A percentile compares a stretch with the other conserved stretches of the same genome.
These are phyloP conservation scores for Craniophora ligustri DNA, from an alignment of 2,888 invertebrate species.

Conservation along the genomic window DNA sequence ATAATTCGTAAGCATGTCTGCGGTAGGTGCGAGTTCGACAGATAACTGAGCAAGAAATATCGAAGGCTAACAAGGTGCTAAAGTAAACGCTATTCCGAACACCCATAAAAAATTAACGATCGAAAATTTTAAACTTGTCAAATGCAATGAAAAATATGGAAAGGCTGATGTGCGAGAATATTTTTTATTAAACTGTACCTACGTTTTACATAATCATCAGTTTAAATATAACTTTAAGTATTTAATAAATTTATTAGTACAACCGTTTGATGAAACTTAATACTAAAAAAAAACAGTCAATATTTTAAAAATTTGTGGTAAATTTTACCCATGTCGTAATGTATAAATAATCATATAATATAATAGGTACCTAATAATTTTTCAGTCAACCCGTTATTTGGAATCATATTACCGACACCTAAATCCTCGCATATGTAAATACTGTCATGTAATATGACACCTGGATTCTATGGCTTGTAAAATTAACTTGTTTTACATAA, in stretches of 20 bases:
- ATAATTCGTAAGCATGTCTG: slow-evolving; percentile 62
- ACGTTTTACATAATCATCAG: slow-evolving; percentile 8
- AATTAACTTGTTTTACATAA: slow-evolving; percentile 16
- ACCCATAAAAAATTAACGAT: slow-evolving; percentile 75
- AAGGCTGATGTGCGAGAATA: slow-evolving; percentile 42
- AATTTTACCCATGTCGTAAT: slow-evolving; percentile 3
- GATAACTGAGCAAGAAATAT: slow-evolving; percentile 67
- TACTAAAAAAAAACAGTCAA: slow-evolving; percentile 7
- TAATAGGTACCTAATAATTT: too few relatives aligned
- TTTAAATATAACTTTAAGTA: neutral
- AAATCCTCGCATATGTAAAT: neutral
- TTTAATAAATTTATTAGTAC: slow-evolving; percentile 3
- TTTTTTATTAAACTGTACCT: slow-evolving; percentile 26
- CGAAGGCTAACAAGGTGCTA: slow-evolving; percentile 84
- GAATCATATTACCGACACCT: slow-evolving; percentile 29
- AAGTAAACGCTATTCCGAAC: slow-evolving; percentile 80
- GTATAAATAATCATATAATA: slow-evolving; percentile 1
- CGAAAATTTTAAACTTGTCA: slow-evolving; percentile 66
- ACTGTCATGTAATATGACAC: slow-evolving; percentile 28
- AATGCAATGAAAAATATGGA: slow-evolving; percentile 61
- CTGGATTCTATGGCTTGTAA: slow-evolving; percentile 9
- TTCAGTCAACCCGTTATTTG: neutral
- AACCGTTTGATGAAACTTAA: slow-evolving; percentile 1
- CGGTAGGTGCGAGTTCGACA: slow-evolving; percentile 75
- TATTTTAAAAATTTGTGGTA: slow-evolving; percentile 7